Evolutionary conservation across 1,140 invertebrate genomes (phyloP).

Genomic region (Stegodyphus dumicola): DNA sequence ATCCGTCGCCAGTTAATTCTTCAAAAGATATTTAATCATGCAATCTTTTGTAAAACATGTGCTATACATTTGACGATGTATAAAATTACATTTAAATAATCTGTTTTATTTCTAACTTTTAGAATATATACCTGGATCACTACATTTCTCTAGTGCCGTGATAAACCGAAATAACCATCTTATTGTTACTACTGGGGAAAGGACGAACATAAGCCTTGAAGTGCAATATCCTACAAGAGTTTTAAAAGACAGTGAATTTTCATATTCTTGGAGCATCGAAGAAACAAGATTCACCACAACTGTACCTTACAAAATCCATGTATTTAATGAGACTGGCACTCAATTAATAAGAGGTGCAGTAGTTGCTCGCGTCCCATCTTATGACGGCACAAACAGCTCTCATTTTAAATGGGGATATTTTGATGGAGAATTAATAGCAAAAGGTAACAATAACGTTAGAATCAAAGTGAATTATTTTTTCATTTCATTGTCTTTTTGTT

Average conservation of each 20-base stretch:
- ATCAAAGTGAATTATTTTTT: no score
- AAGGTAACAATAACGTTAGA: background rate
- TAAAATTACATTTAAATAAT: background rate
- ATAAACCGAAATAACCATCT: background rate
- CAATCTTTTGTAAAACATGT: no score
- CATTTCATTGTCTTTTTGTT: no score
- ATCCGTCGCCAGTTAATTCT: no score
- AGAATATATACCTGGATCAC: background rate
- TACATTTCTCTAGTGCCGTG: background rate
- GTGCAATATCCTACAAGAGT: background rate
- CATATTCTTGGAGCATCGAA: background rate
- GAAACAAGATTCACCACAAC: background rate
- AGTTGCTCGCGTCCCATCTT: background rate
- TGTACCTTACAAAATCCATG: background rate
- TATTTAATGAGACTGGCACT: background rate
- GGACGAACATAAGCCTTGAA: background rate
- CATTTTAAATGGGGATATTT: conserved; percentile 3
- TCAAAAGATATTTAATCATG: no score
- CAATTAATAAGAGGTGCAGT: background rate
- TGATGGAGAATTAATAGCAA: background rate
- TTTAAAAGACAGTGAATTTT: background rate
- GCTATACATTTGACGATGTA: background rate
- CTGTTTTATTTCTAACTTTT: background rate
- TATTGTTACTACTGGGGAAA: background rate
- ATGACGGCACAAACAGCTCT: background rate